Conservation (phyloP, 1,140 invertebrate genomes). For the Choristoneura fumiferana region DNA sequence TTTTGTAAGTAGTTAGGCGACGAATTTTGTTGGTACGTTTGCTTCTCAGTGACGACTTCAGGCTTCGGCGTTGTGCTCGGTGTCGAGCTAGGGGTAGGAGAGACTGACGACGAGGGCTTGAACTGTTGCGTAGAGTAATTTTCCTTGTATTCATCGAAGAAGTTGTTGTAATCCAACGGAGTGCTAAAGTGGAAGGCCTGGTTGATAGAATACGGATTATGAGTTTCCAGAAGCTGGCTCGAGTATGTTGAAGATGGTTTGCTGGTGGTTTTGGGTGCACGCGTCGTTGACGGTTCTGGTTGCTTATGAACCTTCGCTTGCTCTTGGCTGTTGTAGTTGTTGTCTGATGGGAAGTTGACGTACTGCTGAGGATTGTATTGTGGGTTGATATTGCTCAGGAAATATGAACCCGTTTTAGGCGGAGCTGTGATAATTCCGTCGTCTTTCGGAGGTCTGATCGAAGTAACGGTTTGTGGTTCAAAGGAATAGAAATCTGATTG, state of each 20-base stretch:
- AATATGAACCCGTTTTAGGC: conserved; percentile 50
- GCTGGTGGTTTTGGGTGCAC: conserved; percentile 41
- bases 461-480: conserved; percentile 61
- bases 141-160: conserved; percentile 64
- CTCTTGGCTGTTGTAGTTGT: conserved; percentile 34
- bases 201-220: conserved; percentile 74
- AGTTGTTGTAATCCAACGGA: conserved; percentile 67
- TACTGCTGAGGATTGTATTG: conserved; percentile 51
- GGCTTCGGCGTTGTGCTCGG: conserved; percentile 28
- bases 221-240: conserved; percentile 62
- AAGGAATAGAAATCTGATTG: conserved; percentile 65
- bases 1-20: conserved; percentile 53
- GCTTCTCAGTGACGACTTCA: conserved; percentile 35
- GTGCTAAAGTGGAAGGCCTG: conserved; percentile 72
- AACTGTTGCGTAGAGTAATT: conserved; percentile 39
- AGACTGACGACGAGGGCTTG: conserved; percentile 22
- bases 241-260: conserved; percentile 52
- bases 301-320: conserved; percentile 25
- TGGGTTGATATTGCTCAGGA: conserved; percentile 45
- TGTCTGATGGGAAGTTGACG: conserved; percentile 40
- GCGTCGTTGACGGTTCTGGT: conserved; percentile 36
- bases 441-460: conserved; percentile 46
- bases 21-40: conserved; percentile 36
- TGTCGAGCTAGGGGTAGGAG: conserved; percentile 21
- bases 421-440: conserved; percentile 27